Conservation (phyloP, 2,113 vertebrate species). For the Lampris incognitus region DNA sequence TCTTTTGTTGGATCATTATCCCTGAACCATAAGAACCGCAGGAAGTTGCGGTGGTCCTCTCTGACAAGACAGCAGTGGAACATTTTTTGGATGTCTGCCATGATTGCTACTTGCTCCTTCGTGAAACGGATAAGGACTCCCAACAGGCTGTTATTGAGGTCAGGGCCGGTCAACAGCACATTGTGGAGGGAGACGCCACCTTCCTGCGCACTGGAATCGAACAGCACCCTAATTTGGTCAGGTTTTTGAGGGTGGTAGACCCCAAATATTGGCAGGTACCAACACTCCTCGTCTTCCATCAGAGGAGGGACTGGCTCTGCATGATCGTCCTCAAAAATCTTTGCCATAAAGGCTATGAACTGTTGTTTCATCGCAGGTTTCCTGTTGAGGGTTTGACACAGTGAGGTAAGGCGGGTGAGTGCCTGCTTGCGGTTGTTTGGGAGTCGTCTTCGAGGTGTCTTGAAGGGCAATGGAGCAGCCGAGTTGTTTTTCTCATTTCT, state of each 20-base stretch:
- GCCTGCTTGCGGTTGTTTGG: not conserved
- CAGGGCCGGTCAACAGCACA: slow-evolving; percentile 24
- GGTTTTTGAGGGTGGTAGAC: no score
- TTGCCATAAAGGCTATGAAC: no score
- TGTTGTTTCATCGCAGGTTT: no score
- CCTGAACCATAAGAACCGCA: no score
- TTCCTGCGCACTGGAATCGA: slow-evolving; percentile 38
- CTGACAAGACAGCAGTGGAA: slow-evolving; percentile 30
- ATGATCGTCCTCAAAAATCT: no score
- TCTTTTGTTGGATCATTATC: no score
- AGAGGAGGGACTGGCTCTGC: no score
- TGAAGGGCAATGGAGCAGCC: slow-evolving; percentile 30
- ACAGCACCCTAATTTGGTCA: slow-evolving; percentile 41
- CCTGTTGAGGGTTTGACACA: no score
- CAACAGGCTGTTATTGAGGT: slow-evolving; percentile 39
- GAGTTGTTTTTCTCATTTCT: slow-evolving; percentile 26
- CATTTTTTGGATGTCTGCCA: slow-evolving; percentile 36
- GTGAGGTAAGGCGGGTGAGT: no score
- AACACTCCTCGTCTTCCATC: no score
- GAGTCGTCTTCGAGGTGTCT: not conserved
- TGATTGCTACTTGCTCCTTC: slow-evolving; percentile 30
- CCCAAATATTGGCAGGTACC: no score
- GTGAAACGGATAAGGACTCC: slow-evolving; percentile 20
- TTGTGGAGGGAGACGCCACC: slow-evolving; percentile 43
- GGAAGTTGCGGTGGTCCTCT: slow-evolving; percentile 5